Evolutionary conservation across 2,113 vertebrate species (phyloP).

Genomic region (Odocoileus hemionus): DNA sequence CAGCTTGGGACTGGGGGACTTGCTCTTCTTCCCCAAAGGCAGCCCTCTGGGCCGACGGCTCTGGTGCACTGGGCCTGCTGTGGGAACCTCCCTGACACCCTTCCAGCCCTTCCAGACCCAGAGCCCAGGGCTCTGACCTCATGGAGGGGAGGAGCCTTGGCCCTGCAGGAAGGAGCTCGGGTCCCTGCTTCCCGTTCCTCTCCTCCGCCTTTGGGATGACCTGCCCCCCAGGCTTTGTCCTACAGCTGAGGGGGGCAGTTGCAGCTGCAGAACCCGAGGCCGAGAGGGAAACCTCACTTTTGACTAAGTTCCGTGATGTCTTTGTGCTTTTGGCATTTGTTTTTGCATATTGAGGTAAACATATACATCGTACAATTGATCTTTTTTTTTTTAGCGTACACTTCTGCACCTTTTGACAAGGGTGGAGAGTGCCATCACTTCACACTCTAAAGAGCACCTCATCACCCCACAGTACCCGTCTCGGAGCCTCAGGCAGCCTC

Average conservation of each 20-base stretch:
- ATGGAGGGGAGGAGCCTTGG: neutral
- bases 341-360: neutral
- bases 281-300: neutral
- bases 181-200: neutral
- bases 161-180: neutral
- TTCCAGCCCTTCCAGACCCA: neutral
- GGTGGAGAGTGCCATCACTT: too few relatives aligned
- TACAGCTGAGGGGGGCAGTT: neutral
- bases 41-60: neutral
- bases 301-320: neutral
- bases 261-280: neutral
- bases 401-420: neutral
- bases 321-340: neutral
- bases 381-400: neutral
- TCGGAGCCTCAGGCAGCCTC: neutral
- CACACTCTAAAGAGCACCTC: neutral
- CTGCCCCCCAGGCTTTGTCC: neutral
- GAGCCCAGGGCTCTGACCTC: neutral
- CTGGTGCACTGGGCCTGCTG: neutral
- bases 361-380: neutral
- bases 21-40: neutral
- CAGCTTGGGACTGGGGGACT: neutral
- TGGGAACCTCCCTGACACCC: fast-evolving
- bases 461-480: fast-evolving
- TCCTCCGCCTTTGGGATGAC: neutral